Base-by-base conservation (phyloP, 2,797 vertebrate genomes). In the Chelmon rostratus region DNA sequence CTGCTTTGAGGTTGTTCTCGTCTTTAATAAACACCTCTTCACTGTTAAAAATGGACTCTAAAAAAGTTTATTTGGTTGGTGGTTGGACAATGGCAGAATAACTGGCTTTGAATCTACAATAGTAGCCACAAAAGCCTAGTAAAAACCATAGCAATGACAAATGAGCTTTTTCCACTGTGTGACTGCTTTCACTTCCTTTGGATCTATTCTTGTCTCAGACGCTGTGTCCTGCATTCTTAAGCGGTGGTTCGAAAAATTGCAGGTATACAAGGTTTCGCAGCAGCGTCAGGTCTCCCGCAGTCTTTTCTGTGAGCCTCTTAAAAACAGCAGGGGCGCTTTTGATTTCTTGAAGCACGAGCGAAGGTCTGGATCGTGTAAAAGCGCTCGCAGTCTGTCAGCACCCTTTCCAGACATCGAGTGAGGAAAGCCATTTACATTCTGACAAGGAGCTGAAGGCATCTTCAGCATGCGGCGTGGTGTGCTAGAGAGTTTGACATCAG, bases 121-220 rank as follows among this genome's bases (percentile, higher is more conserved):
- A 64, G 76, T 11, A 31, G 47, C 81, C 84, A 25, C 76, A 78
- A 64, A 73, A 75, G 79, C 62, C 75, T 38, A 19, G 76, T 84
- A 82, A 88, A 86, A 73, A 56, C 59, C n/a, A 18, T 16, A 42
- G 79, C 52, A 82, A 86, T 89, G 88, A 91, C 85, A 86, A 91
- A 90, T 84, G 44, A 81, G 75, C 76, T 86, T 90, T 91, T 90
- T 92, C 88, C 88, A 88, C 80, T 72, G 57, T 73, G 62, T 68
- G 62, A 87, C 86, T 85, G 79, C 82, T 89, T 89, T 90, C 76
- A 84, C 87, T 87, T 90, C 84, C 87, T 89, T 47, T 63, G 74
- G 70, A 76, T 87, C 82, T 91, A 88, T 90, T 92, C 64, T 35
- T 85, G 84, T 83, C 76, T 68, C 86, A 86, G 81, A 87, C 78